phyloP scores from a whole-genome alignment of 2,888 invertebrate species.

The Pristionchus japonicus region DNA sequence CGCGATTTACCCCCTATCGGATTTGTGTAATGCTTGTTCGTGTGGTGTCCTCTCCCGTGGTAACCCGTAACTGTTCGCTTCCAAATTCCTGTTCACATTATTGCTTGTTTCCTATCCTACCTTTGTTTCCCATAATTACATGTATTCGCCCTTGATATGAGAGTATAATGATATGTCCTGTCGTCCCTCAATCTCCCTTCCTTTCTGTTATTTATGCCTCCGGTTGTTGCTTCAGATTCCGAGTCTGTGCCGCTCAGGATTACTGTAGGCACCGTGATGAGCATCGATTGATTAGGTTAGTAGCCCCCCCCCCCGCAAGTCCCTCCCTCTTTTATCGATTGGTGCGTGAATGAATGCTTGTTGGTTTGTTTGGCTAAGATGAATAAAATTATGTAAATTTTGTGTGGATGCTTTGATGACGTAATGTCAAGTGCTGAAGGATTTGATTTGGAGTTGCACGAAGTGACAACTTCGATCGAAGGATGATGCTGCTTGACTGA shows the following conservation, averaged over 20 bases:
- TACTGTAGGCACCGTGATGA: slow-evolving; percentile 9
- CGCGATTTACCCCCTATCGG: neutral
- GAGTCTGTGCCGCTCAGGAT: neutral
- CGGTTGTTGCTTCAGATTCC: slow-evolving; percentile 7
- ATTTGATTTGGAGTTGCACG: too few relatives aligned
- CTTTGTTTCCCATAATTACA: slow-evolving; percentile 15
- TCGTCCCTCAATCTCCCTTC: neutral
- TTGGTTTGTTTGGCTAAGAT: slow-evolving; percentile 19
- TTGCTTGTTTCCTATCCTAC: neutral
- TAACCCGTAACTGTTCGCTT: neutral
- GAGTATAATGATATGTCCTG: slow-evolving; percentile 24
- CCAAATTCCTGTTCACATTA: neutral
- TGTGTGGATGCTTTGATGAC: neutral
- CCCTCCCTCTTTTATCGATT: neutral
- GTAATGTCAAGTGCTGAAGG: neutral
- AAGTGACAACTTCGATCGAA: neutral
- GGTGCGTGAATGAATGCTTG: neutral
- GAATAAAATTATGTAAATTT: neutral
- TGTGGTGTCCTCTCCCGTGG: neutral
- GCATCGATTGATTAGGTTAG: slow-evolving; percentile 18
- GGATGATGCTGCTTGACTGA: neutral
- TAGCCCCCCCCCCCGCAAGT: neutral
- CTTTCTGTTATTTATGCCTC: neutral
- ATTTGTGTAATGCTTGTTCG: slow-evolving; percentile 36
- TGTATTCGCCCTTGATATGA: neutral